Conservation (phyloP, 2,797 vertebrate genomes). For the Trichosurus vulpecula region DNA sequence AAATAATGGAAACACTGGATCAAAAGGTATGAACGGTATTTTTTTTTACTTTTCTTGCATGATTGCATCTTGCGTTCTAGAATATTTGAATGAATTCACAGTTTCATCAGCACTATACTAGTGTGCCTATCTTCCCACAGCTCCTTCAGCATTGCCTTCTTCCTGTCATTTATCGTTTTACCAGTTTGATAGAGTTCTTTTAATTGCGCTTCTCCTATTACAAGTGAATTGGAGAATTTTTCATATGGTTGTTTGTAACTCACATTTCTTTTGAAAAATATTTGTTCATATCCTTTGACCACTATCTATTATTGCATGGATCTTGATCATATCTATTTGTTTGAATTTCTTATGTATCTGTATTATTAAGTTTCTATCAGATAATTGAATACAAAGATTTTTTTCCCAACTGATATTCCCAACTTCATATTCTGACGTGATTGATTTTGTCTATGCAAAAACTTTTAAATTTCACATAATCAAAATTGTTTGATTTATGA, state of each 20-base stretch:
- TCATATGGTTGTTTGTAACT: background rate
- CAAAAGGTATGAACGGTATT: background rate
- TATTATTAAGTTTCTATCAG: background rate
- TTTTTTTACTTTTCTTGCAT: background rate
- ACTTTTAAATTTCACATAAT: no score
- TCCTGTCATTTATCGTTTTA: background rate
- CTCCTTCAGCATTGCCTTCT: background rate
- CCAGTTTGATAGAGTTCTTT: background rate
- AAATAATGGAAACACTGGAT: background rate
- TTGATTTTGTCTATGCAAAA: no score
- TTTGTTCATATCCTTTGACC: background rate
- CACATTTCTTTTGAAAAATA: background rate
- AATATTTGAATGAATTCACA: background rate
- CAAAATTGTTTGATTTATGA: no score
- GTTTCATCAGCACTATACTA: background rate
- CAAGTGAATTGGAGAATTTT: background rate
- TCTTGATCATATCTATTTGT: background rate
- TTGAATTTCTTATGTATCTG: background rate
- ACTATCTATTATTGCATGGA: background rate
- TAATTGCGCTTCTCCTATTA: background rate
- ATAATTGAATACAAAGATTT: background rate
- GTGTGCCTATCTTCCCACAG: background rate
- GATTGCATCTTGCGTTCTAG: background rate
- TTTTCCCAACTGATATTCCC: no score
- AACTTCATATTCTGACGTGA: no score